Evolutionary conservation across 2,797 vertebrate genomes (phyloP).

Genomic region (Xerus rutilus): DNA sequence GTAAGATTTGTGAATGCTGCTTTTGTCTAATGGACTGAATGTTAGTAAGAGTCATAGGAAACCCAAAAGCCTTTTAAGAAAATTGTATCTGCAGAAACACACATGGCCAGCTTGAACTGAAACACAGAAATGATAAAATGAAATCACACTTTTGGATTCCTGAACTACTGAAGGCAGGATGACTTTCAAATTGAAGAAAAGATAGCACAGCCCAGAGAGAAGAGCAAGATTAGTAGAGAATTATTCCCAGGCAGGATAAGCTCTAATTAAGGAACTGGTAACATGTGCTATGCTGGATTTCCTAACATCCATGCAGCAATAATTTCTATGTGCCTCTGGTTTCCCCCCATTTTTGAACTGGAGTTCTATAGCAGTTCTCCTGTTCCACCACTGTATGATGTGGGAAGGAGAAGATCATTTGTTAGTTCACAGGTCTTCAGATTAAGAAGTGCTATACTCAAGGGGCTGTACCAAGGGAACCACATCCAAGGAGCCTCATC

Average conservation of each 20-base stretch:
- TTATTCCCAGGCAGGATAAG: not conserved
- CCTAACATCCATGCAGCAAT: not conserved
- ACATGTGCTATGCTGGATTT: not conserved
- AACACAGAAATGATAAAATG: not conserved
- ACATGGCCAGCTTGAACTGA: not conserved
- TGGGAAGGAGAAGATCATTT: too few relatives aligned
- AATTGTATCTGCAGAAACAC: not conserved
- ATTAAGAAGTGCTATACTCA: not conserved
- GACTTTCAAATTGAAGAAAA: constrained; percentile 24
- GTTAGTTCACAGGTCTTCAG: not conserved
- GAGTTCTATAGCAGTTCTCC: not conserved
- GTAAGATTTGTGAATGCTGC: not conserved
- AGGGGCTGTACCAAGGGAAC: not conserved
- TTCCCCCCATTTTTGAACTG: not conserved
- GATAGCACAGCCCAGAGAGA: not conserved
- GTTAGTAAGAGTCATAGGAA: not conserved
- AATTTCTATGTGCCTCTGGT: not conserved
- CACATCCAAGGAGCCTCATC: not conserved
- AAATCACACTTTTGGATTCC: not conserved
- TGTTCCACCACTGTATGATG: not conserved
- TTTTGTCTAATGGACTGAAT: not conserved
- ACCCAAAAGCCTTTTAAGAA: not conserved
- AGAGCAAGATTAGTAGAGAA: not conserved
- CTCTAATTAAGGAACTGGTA: not conserved
- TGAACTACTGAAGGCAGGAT: not conserved